A percentile compares a stretch with the other conserved stretches of the same genome.
These are phyloP conservation scores for Andrena bicolor DNA, from an alignment of 2,888 invertebrate genomes.

Conservation along the genomic window DNA sequence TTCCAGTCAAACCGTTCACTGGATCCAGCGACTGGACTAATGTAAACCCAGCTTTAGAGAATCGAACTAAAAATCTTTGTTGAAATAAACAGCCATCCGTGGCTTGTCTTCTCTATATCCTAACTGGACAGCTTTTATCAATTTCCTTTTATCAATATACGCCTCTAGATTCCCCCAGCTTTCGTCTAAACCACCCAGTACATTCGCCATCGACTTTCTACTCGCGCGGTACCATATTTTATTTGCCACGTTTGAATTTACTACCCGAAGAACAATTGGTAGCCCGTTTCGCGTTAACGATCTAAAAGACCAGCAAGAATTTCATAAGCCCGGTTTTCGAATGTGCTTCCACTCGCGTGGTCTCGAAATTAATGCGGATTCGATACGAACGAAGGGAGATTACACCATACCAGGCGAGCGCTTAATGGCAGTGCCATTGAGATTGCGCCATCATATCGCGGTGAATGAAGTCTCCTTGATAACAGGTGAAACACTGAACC, in stretches of 20 bases:
- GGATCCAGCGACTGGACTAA: too few species aligned
- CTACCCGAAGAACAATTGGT: neutral
- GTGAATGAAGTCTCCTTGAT: slow-evolving; percentile 60
- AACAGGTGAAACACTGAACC: slow-evolving; percentile 53
- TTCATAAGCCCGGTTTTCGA: neutral
- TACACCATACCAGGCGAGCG: slow-evolving; percentile 22
- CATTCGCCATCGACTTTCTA: neutral
- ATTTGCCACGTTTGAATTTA: neutral
- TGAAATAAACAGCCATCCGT: neutral
- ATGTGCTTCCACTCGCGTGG: neutral
- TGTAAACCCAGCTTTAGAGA: too few species aligned
- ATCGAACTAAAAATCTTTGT: neutral
- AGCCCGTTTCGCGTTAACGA: neutral
- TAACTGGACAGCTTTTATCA: neutral
- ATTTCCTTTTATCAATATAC: neutral
- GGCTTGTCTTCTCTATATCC: neutral
- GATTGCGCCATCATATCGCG: slow-evolving; percentile 51
- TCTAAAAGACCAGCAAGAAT: neutral
- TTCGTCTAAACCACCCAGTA: neutral
- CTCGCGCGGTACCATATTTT: neutral
- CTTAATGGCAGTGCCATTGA: slow-evolving; percentile 44
- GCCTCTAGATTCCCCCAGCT: neutral
- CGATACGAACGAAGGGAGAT: slow-evolving; percentile 37
- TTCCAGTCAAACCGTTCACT: too few species aligned
- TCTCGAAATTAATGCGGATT: slow-evolving; percentile 23